Conservation (phyloP, 2,797 vertebrate species). For the Poliocrania exsul region DNA sequence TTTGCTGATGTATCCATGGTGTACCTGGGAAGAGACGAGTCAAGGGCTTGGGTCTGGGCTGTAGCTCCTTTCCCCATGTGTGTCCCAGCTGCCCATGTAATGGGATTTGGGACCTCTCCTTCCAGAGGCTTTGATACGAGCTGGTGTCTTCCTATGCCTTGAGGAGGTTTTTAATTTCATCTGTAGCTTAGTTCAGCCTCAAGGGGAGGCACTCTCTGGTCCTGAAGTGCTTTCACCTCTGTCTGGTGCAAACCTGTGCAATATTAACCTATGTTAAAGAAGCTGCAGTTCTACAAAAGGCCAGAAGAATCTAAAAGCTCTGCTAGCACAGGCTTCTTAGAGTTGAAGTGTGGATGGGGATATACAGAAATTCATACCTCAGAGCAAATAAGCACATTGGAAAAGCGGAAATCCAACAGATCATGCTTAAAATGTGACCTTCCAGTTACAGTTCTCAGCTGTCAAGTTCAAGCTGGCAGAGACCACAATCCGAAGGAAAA, state of each 20-base stretch:
- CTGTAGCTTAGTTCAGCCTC: neutral
- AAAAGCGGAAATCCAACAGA: neutral
- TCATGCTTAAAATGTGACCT: neutral
- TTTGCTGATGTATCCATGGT: rapidly evolving
- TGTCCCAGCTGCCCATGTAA: neutral
- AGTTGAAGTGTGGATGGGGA: neutral
- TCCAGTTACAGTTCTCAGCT: neutral
- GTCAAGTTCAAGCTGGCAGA: neutral
- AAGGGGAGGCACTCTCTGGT: neutral
- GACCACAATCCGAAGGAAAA: neutral
- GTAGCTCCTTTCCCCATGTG: neutral
- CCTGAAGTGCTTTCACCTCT: neutral
- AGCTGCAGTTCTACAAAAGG: neutral
- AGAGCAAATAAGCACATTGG: neutral
- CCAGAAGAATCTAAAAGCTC: neutral
- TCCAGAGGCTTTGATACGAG: neutral
- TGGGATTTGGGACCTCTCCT: neutral
- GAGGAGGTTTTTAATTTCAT: neutral
- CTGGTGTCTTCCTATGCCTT: neutral
- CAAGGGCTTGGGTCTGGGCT: neutral
- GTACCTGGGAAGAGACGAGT: neutral
- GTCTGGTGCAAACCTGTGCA: neutral
- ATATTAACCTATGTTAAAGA: neutral
- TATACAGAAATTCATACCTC: neutral
- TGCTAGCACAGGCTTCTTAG: neutral